Conservation (phyloP, 2,797 vertebrate species). For the Enteromius fasciolatus region DNA sequence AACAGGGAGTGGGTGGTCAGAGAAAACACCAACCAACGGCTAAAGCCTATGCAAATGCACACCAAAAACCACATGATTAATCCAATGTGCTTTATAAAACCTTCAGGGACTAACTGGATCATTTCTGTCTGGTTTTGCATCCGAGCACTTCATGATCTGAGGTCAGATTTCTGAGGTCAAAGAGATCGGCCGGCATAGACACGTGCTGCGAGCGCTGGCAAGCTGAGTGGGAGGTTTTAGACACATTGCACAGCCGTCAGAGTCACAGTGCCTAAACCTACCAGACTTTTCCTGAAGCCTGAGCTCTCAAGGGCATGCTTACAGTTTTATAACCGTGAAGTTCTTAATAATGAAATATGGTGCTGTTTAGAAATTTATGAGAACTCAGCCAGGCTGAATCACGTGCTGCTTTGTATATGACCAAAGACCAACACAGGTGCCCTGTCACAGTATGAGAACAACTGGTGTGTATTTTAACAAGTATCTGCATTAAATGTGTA, state of each 20-base stretch:
- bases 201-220: neutral
- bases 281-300: slow-evolving; percentile 10
- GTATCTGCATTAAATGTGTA: neutral
- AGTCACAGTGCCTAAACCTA: slow-evolving; percentile 4
- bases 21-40: neutral
- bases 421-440: neutral
- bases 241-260: slow-evolving; percentile 18
- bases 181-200: neutral
- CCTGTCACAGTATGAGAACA: neutral
- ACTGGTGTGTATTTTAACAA: neutral
- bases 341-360: slow-evolving; percentile 2
- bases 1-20: neutral
- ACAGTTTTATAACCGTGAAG: slow-evolving; percentile 9
- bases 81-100: slow-evolving; percentile 8
- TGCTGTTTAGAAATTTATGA: slow-evolving; percentile 29
- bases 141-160: neutral
- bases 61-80: neutral
- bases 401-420: neutral
- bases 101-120: neutral
- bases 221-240: neutral
- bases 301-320: slow-evolving; percentile 6
- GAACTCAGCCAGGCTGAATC: neutral
- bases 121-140: slow-evolving; percentile 10
- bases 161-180: slow-evolving; percentile 29
- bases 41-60: slow-evolving; percentile 1